A percentile compares a stretch with the other conserved stretches of the same genome.
Conservation (phyloP, 2,888 invertebrate genomes). For the Spicauda simplicius region DNA sequence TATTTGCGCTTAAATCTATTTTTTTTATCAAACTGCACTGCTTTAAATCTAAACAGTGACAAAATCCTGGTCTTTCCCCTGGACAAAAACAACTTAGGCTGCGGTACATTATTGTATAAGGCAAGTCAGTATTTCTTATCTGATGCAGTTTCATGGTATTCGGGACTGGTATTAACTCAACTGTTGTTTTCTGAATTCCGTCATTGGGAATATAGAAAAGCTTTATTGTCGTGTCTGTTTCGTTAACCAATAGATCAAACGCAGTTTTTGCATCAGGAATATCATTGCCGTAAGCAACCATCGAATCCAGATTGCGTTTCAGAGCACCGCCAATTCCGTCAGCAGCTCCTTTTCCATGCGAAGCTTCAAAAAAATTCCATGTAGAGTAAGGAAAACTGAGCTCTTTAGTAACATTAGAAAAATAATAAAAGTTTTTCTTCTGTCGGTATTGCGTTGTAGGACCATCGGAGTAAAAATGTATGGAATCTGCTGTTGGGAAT, state of each 20-base stretch:
- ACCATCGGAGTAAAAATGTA: slow-evolving; percentile 40
- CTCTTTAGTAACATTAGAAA: slow-evolving; percentile 10
- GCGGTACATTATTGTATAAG: slow-evolving; percentile 8
- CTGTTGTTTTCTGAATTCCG: slow-evolving; percentile 2
- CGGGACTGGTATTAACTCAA: slow-evolving; percentile 7
- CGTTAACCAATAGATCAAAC: slow-evolving; percentile 4
- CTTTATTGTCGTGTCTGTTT: slow-evolving; percentile 5
- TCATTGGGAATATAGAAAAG: slow-evolving; percentile 14
- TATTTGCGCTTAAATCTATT: slow-evolving; percentile 7
- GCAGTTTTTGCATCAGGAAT: slow-evolving; percentile 23
- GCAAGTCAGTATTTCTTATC: slow-evolving; percentile 8
- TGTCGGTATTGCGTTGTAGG: slow-evolving; percentile 38
- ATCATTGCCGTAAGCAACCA: slow-evolving; percentile 24
- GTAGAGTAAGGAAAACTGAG: slow-evolving; percentile 17
- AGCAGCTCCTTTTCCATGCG: slow-evolving; percentile 38
- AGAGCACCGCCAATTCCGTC: slow-evolving; percentile 38
- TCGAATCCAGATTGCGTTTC: slow-evolving; percentile 30
- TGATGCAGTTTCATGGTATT: slow-evolving; percentile 18
- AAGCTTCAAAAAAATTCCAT: slow-evolving; percentile 36
- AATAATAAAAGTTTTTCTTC: slow-evolving; percentile 37
- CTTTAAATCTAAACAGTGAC: slow-evolving; percentile 8
- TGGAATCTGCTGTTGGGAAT: not conserved
- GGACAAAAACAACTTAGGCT: slow-evolving; percentile 8
- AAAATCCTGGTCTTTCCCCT: slow-evolving; percentile 8
- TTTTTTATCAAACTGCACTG: slow-evolving; percentile 6